Base-by-base conservation (phyloP, 2,888 invertebrate species). In the Pachycephus smyrnensis region DNA sequence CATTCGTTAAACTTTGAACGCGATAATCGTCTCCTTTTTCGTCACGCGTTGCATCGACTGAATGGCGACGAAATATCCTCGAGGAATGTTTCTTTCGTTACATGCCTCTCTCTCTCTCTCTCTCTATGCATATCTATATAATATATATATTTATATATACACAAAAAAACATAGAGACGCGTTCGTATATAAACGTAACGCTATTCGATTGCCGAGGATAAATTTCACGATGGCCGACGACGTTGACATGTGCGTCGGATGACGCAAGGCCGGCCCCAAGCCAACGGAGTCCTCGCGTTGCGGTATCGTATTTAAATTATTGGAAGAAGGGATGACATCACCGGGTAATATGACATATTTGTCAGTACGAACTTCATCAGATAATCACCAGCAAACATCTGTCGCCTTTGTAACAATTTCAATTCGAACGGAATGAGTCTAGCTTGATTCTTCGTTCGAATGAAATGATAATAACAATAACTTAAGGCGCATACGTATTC, bases 1-100 rank as follows among this genome's bases (percentile, higher is more conserved):
- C 77, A 79, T 78, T 75, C 80, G 76, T 76, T 76, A 78, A 76
- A 80, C 68, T 76, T 71, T 71, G 71, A 71, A 71, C 71, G 71
- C 71, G 71, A 71, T 32, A 71, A 71, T 71, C 71, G 71, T 71
- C 71, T 71, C 31, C 32, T 33, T 71, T 71, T 31, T 71, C 15
- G 71, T 33, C 71, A 31, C 55, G 6, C 55, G 55, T 71, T 71
- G 31, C 71, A 69, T 30, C 15, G 32, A 69, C 32, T 30, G 30
- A 69, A 69, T 69, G 69, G 32, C 69, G 69, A 69, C 40, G 15
- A 40, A 40, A 40, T 40, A 40, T 40, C 40, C 15, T 6, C 40
- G 40, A 40, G 40, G 40, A 40, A 40, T 40, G 15, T 40, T 40
- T 6, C 15, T 40, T 15, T 4, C 40, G 40, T 15, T 15, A 15